Evolutionary conservation across 2,113 vertebrate species (phyloP), one percentile per base, ranked within the genome.

Genomic region (Neodontobutis hainanensis): DNA sequence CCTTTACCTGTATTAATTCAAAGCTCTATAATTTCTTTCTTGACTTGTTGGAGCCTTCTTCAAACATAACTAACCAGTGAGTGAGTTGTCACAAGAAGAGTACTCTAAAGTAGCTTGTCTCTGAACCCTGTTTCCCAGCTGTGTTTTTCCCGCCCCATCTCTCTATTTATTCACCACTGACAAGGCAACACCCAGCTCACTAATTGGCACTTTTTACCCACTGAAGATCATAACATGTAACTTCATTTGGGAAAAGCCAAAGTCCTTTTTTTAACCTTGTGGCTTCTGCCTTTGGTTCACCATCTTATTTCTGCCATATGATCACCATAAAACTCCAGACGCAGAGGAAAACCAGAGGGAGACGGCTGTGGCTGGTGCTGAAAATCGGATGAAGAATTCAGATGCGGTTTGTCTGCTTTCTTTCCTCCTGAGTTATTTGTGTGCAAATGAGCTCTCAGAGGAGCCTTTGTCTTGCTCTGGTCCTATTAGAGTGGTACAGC

Each of bases 371-470:
- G 59, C 10, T 1, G 58, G 47, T 38, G n/a, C 47, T 11, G 6
- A 45, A 67, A 67, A 65, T 15, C 50, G 10, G 56, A 77, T 57
- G 35, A 19, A 70, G 51, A 69, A 60, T 66, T 73, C 57, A 3
- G 49, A 7, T 44, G 57, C 44, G 64, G 53, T 68, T 78, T 63
- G 3, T 46, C 27, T 63, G 10, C 0, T 11, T 58, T 55, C 35
- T 32, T 34, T 15, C 19, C 57, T 68, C 66, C 35, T 14, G 49
- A 65, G 44, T 76, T 80, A 75, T 83, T 76, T 86, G 80, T 82
- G 79, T 86, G 78, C 73, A 89, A 90, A 88, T 87, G 14, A 85
- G 77, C 68, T 77, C 85, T 88, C 84, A 1, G 45, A 61, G 73
- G 86, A 75, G 77, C 47, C 73, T 83, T 82, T 68, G 81, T 89